A percentile compares a stretch with the other conserved stretches of the same genome.
Conservation (phyloP, 2,888 invertebrate species). For the Trachelus tabidus region DNA sequence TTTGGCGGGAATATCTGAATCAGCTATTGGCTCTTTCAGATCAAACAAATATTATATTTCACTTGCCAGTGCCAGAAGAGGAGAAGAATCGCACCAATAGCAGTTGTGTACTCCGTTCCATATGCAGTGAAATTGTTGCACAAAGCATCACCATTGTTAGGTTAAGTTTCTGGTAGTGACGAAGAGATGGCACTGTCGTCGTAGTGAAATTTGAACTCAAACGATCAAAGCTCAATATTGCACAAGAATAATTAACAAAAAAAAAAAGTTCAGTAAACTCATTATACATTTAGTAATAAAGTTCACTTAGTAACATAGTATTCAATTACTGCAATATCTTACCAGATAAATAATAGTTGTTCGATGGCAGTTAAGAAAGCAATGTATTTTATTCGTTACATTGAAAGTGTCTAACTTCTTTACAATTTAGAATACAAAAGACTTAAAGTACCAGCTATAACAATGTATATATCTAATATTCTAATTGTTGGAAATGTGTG, state of each 20-base stretch:
- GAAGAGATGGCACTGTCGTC: background rate
- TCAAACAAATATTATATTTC: background rate
- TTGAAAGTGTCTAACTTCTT: background rate
- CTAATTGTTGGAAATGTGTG: background rate
- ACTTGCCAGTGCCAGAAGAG: background rate
- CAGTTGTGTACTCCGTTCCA: background rate
- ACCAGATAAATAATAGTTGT: background rate
- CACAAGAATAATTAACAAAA: background rate
- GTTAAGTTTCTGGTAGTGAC: background rate
- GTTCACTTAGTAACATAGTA: background rate
- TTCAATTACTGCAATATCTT: background rate
- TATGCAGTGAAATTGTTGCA: background rate
- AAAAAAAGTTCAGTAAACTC: background rate
- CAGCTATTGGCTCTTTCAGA: background rate
- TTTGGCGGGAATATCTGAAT: slow-evolving; percentile 3
- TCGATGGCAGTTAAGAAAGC: background rate
- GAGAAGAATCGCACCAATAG: background rate
- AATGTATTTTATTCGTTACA: background rate
- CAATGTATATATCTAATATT: background rate
- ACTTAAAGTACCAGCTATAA: background rate
- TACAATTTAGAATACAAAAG: background rate
- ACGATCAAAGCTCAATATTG: background rate
- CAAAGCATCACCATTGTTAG: background rate
- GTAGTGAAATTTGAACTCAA: background rate
- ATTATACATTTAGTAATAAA: background rate